A percentile compares a stretch with the other conserved stretches of the same genome.
Conservation (phyloP, 1,140 invertebrate species). For the Belonocnema kinseyi region DNA sequence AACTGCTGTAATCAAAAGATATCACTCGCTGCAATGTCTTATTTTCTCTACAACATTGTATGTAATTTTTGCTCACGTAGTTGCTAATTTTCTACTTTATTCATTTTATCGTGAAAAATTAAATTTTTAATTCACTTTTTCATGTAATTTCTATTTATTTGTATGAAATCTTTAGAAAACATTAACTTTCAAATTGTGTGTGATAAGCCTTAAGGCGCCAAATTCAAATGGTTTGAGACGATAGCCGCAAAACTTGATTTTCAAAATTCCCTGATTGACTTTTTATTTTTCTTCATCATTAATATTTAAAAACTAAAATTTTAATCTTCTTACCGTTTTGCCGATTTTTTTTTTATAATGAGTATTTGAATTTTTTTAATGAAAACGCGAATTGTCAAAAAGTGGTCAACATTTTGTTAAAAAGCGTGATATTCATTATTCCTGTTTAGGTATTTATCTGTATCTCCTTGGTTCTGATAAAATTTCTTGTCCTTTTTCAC, state of each 20-base stretch:
- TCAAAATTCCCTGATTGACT: background rate
- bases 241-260: background rate
- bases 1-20: constrained; percentile 16
- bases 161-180: too few relatives aligned
- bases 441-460: too few relatives aligned
- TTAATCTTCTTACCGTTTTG: background rate
- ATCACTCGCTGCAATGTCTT: background rate
- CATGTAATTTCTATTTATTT: background rate
- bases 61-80: background rate
- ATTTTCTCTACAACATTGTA: background rate
- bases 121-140: background rate
- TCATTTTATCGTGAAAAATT: background rate
- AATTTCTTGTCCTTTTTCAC: too few relatives aligned
- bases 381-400: too few relatives aligned
- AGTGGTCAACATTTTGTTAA: too few relatives aligned
- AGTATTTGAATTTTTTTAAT: too few relatives aligned
- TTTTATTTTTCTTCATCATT: too few relatives aligned
- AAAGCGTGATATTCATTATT: too few relatives aligned
- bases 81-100: background rate
- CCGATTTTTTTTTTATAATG: too few relatives aligned
- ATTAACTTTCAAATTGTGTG: background rate
- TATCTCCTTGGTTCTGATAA: too few relatives aligned
- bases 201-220: constrained; percentile 1
- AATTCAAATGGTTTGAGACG: background rate
- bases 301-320: background rate